Percentiles rank a stretch among this genome's conserved stretches.
These are phyloP conservation scores for Rostratula benghalensis DNA, from an alignment of 2,113 vertebrate species.

Conservation along the genomic window DNA sequence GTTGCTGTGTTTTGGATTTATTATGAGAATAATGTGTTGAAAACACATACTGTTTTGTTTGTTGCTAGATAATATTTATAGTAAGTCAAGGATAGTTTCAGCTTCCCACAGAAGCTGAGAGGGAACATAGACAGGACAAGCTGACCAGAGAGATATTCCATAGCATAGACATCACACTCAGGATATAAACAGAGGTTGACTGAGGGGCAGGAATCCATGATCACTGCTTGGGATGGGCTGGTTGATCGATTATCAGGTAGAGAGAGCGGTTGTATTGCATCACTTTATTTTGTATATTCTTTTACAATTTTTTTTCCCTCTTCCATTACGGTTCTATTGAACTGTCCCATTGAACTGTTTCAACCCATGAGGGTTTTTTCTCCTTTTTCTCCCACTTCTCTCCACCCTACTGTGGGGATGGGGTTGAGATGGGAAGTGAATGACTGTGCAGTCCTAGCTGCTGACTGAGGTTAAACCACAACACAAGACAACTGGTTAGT, in stretches of 20 bases:
- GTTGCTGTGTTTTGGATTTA: background rate
- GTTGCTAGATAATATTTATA: background rate
- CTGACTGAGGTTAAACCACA: background rate
- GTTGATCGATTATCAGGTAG: background rate
- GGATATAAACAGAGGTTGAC: background rate
- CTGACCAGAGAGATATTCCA: background rate
- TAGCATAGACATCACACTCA: background rate
- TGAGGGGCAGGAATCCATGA: background rate
- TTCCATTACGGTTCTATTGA: background rate
- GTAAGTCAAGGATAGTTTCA: background rate
- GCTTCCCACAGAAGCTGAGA: background rate
- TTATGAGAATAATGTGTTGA: background rate
- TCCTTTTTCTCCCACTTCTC: background rate
- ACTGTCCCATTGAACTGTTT: background rate
- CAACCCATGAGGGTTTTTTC: too few relatives aligned
- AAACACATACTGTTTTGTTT: background rate
- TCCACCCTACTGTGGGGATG: background rate
- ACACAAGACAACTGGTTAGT: background rate
- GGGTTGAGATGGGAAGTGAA: too few relatives aligned
- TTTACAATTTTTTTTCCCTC: background rate
- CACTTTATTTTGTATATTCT: background rate
- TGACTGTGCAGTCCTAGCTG: background rate
- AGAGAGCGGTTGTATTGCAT: background rate
- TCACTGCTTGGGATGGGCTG: background rate
- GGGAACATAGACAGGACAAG: background rate